Percentiles rank a stretch among this genome's conserved stretches.
Conservation (phyloP, 2,797 vertebrate species). For the Toxotes lorentzi region DNA sequence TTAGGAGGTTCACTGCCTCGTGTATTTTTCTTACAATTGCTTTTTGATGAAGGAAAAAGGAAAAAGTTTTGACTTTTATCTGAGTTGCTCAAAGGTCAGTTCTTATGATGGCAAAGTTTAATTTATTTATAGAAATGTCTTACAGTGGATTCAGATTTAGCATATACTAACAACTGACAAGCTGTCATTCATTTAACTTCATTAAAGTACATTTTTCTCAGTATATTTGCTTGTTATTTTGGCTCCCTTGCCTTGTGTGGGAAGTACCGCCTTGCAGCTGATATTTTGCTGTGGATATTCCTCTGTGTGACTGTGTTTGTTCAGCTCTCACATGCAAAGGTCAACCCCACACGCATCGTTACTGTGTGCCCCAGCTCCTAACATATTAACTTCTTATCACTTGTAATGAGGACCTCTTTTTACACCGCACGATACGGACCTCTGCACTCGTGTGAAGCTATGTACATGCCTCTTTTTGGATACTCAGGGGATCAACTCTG, state of each 20-base stretch:
- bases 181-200: not conserved
- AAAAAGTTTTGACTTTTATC: conserved; percentile 8
- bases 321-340: conserved; percentile 50
- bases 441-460: conserved; percentile 22
- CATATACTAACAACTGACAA: not conserved
- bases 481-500: conserved; percentile 26
- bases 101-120: not conserved
- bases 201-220: not conserved
- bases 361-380: conserved; percentile 9
- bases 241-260: not conserved
- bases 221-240: not conserved
- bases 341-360: conserved; percentile 28
- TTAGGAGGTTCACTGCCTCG: conserved; percentile 10
- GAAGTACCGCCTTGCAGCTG: not conserved
- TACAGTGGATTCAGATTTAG: too few relatives aligned
- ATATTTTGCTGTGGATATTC: conserved; percentile 29
- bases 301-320: conserved; percentile 38
- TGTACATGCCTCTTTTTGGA: not conserved
- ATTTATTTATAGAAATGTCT: not conserved
- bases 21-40: not conserved
- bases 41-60: conserved; percentile 7
- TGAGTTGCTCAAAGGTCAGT: not conserved
- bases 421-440: conserved; percentile 11
- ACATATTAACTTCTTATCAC: conserved; percentile 41
- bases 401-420: conserved; percentile 31